A percentile compares a stretch with the other conserved stretches of the same genome.
phyloP scores from a whole-genome alignment of 2,113 vertebrate species.

The Syngnathus scovelli region DNA sequence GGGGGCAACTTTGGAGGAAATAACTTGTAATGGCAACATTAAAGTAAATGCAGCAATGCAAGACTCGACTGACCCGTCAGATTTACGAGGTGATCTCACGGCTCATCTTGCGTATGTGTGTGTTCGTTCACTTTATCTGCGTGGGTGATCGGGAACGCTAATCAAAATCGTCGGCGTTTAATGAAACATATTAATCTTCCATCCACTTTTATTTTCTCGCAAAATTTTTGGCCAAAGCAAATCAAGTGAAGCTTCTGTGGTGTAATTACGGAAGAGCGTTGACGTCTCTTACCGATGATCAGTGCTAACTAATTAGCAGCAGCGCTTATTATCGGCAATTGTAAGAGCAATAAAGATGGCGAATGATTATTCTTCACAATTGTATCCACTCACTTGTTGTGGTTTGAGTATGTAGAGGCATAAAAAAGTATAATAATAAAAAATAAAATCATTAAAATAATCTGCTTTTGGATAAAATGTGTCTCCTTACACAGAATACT shows the following conservation, averaged over 20 bases:
- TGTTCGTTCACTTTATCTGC: constrained; percentile 2
- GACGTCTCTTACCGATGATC: not conserved
- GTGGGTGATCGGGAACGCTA: constrained; percentile 24
- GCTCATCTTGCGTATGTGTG: not conserved
- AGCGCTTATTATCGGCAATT: not conserved
- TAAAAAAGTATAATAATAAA: not conserved
- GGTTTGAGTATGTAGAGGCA: not conserved
- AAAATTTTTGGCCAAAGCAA: constrained; percentile 32
- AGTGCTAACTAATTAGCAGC: not conserved
- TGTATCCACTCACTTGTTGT: not conserved
- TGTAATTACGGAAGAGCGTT: not conserved
- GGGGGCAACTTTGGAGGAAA: not conserved
- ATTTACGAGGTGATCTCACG: constrained; percentile 1
- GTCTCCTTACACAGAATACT: not conserved
- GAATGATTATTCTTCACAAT: not conserved
- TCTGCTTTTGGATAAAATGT: not conserved
- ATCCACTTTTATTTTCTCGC: constrained; percentile 31
- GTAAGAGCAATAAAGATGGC: not conserved
- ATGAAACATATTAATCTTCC: constrained; percentile 41
- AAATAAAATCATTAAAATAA: not conserved
- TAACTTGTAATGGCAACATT: constrained; percentile 6
- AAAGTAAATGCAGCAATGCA: constrained; percentile 13
- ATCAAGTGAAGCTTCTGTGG: constrained; percentile 13
- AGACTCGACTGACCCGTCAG: constrained; percentile 7
- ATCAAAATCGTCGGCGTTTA: constrained; percentile 38